Evolutionary conservation across 2,113 vertebrate genomes (phyloP).

Genomic region (Oxyruncus cristatus): DNA sequence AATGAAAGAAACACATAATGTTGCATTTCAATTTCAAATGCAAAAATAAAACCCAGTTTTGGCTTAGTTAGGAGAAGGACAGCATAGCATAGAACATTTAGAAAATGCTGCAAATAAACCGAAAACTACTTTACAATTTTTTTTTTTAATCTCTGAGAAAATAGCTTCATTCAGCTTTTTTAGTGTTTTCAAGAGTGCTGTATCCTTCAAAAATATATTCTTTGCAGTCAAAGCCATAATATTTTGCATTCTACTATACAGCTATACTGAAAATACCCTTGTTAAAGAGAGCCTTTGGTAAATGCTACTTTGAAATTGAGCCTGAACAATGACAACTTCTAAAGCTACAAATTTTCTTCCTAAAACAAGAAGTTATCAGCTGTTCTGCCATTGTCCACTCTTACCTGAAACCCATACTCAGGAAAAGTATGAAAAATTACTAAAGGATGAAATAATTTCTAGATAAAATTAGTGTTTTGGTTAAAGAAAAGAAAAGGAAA

Average conservation of each 20-base stretch:
- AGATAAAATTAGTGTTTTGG: background rate
- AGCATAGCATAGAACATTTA: background rate
- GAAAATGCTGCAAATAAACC: constrained; percentile 1
- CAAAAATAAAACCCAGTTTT: background rate
- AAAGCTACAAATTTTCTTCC: background rate
- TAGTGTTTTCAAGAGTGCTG: background rate
- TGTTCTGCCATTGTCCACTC: background rate
- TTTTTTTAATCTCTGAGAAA: background rate
- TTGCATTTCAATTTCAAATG: background rate
- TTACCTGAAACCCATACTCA: background rate
- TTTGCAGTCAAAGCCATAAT: background rate
- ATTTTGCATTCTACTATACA: background rate
- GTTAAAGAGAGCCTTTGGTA: background rate
- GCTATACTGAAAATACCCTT: background rate
- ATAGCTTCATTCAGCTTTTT: background rate
- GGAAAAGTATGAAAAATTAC: background rate
- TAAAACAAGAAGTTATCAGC: background rate
- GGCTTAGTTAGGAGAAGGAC: background rate
- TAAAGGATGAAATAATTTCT: background rate
- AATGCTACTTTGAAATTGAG: constrained; percentile 27
- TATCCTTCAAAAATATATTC: constrained; percentile 2
- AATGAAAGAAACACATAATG: background rate
- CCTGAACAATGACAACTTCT: background rate
- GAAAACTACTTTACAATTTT: background rate
- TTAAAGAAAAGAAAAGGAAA: background rate